Conservation (phyloP, 37 sponge, comb jelly and placozoan genomes). For the Tethya wilhelma region DNA sequence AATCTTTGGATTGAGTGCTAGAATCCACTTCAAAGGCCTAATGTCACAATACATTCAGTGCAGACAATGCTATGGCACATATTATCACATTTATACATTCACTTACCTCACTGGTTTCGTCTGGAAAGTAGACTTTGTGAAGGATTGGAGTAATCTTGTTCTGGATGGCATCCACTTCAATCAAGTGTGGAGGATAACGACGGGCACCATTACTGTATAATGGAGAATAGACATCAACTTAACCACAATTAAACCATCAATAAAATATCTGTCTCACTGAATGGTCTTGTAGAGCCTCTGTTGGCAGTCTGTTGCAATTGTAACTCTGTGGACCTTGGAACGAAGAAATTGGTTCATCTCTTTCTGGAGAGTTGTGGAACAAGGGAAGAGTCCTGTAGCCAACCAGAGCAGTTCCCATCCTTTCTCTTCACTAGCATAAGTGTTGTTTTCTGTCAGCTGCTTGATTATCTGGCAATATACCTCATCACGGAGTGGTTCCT, state of each 20-base stretch:
- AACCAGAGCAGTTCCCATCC: conserved; percentile 97
- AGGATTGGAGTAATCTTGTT: conserved; percentile 93
- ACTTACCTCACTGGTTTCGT: conserved; percentile 79
- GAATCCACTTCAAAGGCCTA: conserved; percentile 95
- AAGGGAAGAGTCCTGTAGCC: conserved; percentile 86
- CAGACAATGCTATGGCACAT: too few relatives aligned
- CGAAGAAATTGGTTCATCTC: conserved; percentile 81
- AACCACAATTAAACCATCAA: too few relatives aligned
- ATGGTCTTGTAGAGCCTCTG: conserved; percentile 81
- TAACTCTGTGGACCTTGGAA: conserved; percentile 48
- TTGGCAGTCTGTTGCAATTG: conserved; percentile 81
- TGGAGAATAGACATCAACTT: too few relatives aligned
- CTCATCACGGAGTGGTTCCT: conserved; percentile 90
- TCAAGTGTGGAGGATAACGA: conserved; percentile 93
- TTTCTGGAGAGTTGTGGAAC: conserved; percentile 78
- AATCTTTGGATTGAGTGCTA: conserved; percentile 84
- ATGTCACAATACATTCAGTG: too few relatives aligned
- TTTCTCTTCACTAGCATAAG: conserved; percentile 77
- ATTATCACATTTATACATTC: too few relatives aligned
- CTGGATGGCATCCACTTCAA: conserved; percentile 95
- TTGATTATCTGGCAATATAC: conserved; percentile 92
- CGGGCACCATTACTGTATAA: conserved; percentile 76
- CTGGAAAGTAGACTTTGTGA: conserved; percentile 97
- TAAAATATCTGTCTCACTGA: conserved; percentile 40
- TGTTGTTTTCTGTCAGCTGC: conserved; percentile 88